Evolutionary conservation across 2,797 vertebrate genomes (phyloP), one percentile per base, ranked within the genome.

Genomic region (Parauchenoglanis ngamensis): DNA sequence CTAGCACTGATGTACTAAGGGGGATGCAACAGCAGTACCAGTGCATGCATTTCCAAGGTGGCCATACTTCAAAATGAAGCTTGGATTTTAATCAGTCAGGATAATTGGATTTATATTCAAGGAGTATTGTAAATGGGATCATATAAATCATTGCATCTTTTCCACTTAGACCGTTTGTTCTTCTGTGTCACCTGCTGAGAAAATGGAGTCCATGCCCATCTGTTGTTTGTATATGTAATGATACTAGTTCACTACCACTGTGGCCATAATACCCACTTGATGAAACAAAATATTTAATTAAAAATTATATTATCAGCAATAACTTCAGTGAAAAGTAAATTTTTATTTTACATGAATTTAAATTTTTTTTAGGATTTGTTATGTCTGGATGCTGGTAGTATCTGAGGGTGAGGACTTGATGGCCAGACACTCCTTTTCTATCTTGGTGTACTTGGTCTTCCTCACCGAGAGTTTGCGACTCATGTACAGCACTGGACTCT

Each of bases 11-110:
- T 79, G 28, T 57, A 31, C 90, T 90, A 90, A 92, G 90, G 89
- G 91, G 86, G 85, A 90, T 90, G 90, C 88, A 72, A 88, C 86
- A 87, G 46, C 70, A 28, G 70, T 83, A 35, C n/a, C 72, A 12
- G 88, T 83, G 8, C 40, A 52, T 17, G 7, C 35, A 4, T 70
- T 75, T 49, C 21, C 25, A 25, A 46, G 5, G n/a, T 13, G 25
- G 2, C 2, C 10, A 15, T 46, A 73, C 23, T 52, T 76, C 25
- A 52, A 52, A 52, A 17, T 8, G 44, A 52, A n/a, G 73, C 12
- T 28, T 49, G 12, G 12, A n/a, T n/a, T 76, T 52, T 76, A n/a
- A 15, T 52, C 25, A 49, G 25, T 15, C 44, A 49, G 72, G 25
- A 12, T n/a, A 76, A 73, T 73, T 25, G 4, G 46, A 52, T n/a